phyloP scores from a whole-genome alignment of 2,797 vertebrate species.

The Oryzias dopingdopingensis region DNA sequence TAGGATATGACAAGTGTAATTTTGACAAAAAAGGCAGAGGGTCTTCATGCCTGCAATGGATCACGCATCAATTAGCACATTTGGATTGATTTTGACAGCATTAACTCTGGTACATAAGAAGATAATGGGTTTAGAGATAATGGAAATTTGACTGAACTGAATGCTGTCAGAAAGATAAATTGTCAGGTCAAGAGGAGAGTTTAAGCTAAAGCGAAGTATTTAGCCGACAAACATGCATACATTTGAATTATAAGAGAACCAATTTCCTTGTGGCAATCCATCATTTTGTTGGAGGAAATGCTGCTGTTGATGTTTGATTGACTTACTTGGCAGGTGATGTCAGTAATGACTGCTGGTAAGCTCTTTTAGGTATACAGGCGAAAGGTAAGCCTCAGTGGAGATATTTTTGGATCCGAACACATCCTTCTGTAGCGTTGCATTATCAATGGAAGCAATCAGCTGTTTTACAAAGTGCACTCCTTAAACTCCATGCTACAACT shows the following conservation, averaged over 20 bases:
- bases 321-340: constrained; percentile 18
- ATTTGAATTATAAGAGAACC: constrained; percentile 64
- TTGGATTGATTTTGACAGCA: constrained; percentile 74
- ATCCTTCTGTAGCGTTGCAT: too few species aligned
- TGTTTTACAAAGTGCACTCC: constrained; percentile 6
- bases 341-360: constrained; percentile 18
- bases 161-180: constrained; percentile 80
- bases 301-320: constrained; percentile 5
- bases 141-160: constrained; percentile 62
- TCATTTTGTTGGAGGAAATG: constrained; percentile 46
- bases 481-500: constrained; percentile 1
- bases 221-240: constrained; percentile 59
- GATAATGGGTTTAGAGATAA: constrained; percentile 73
- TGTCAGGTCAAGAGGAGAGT: constrained; percentile 59
- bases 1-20: constrained; percentile 80
- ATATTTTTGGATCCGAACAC: not conserved
- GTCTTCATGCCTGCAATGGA: constrained; percentile 51
- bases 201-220: constrained; percentile 60
- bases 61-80: constrained; percentile 72
- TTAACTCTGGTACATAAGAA: constrained; percentile 68
- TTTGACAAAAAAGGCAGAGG: constrained; percentile 64
- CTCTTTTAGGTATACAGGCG: constrained; percentile 1
- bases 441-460: not conserved
- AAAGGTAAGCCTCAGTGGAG: constrained; percentile 21
- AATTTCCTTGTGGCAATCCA: constrained; percentile 57